Evolutionary conservation across 1,140 invertebrate genomes (phyloP).

Genomic region (Nebria ingens): DNA sequence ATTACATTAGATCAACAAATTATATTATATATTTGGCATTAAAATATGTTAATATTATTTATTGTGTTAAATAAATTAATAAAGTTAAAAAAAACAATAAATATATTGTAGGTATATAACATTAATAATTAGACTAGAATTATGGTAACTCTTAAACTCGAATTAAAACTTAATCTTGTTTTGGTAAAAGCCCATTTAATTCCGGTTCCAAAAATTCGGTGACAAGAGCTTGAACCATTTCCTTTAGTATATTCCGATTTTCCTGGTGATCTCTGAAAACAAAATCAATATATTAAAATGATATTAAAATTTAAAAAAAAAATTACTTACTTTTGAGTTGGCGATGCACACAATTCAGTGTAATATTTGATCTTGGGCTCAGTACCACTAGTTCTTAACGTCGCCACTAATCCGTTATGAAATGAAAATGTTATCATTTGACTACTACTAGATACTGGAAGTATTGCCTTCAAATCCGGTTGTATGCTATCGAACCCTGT

Average conservation of each 20-base stretch:
- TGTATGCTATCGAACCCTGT: conserved; percentile 75
- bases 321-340: conserved; percentile 47
- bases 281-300: conserved; percentile 20
- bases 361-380: conserved; percentile 99
- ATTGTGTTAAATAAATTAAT: too few relatives aligned
- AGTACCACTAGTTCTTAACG: conserved; percentile 92
- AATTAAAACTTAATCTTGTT: neutral
- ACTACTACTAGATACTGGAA: conserved; percentile 64
- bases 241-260: conserved; percentile 50
- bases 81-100: too few relatives aligned
- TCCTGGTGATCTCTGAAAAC: conserved; percentile 56
- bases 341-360: conserved; percentile 72
- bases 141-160: neutral
- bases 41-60: too few relatives aligned
- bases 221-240: conserved; percentile 69
- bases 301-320: conserved; percentile 11
- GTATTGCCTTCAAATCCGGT: conserved; percentile 56
- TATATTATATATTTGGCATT: too few relatives aligned
- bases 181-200: conserved; percentile 51
- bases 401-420: conserved; percentile 74
- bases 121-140: too few relatives aligned
- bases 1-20: too few relatives aligned
- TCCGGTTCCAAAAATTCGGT: conserved; percentile 72
- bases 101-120: too few relatives aligned
- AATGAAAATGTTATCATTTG: conserved; percentile 98